Percentiles rank a stretch among this genome's conserved stretches.
Conservation (phyloP, 2,113 vertebrate species). For the Talpa occidentalis region DNA sequence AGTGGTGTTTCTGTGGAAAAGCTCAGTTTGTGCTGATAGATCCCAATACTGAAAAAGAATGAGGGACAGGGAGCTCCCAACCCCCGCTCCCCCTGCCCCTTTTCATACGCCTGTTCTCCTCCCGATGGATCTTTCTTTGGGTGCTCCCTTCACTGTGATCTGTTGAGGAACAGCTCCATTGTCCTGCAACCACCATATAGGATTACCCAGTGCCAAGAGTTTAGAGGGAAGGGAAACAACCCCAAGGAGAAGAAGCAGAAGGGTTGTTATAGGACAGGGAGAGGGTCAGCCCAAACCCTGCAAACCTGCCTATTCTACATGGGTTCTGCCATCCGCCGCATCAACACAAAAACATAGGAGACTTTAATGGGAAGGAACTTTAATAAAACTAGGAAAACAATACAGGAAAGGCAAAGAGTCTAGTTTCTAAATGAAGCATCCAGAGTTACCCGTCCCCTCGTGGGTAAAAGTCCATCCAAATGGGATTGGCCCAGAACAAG, state of each 20-base stretch:
- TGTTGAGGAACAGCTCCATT: background rate
- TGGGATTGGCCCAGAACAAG: too few relatives aligned
- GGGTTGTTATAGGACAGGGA: too few relatives aligned
- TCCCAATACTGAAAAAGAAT: background rate
- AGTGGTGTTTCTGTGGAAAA: background rate
- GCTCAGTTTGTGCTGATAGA: background rate
- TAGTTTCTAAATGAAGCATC: too few relatives aligned
- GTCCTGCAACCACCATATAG: background rate
- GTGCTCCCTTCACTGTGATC: background rate
- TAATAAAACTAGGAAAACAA: too few relatives aligned
- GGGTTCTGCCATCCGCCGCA: too few relatives aligned
- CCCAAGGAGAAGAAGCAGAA: background rate
- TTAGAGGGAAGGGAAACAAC: rapidly evolving
- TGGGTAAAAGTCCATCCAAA: too few relatives aligned
- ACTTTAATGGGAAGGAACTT: too few relatives aligned
- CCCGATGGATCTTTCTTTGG: background rate
- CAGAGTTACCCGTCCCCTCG: too few relatives aligned
- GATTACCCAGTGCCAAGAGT: background rate
- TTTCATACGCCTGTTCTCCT: background rate
- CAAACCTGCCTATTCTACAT: too few relatives aligned
- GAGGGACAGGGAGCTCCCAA: rapidly evolving
- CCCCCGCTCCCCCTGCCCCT: rapidly evolving
- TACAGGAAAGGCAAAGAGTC: too few relatives aligned
- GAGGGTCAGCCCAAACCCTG: too few relatives aligned
- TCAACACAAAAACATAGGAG: too few relatives aligned